Evolutionary conservation across 2,888 invertebrate genomes (phyloP).

Genomic region (Pristionchus japonicus): DNA sequence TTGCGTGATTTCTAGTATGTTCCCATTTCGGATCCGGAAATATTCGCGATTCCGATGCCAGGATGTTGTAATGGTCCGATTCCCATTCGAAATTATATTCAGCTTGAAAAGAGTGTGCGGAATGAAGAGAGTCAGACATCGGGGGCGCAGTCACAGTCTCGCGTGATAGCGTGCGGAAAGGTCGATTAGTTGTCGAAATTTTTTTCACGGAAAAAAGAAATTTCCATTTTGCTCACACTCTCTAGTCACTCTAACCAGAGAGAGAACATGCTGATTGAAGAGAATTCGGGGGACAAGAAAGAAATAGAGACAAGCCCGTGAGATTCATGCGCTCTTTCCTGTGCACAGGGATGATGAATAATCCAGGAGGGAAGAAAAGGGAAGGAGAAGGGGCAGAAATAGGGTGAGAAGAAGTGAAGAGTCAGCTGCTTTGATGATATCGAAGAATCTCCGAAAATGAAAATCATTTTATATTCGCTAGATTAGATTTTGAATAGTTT

Average conservation of each 20-base stretch:
- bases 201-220: no score
- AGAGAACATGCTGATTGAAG: no score
- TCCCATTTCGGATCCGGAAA: background rate
- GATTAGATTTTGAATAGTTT: no score
- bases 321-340: background rate
- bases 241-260: no score
- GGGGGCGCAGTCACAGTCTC: background rate
- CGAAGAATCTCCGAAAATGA: no score
- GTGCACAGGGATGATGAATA: background rate
- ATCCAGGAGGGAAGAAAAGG: background rate
- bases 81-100: background rate
- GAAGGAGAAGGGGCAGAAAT: background rate
- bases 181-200: background rate
- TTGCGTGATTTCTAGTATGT: background rate
- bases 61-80: background rate
- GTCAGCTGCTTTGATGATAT: background rate
- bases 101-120: background rate
- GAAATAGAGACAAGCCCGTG: background rate
- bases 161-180: constrained; percentile 4
- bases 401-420: constrained; percentile 36
- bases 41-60: background rate
- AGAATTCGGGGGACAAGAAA: background rate
- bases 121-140: background rate
- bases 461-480: no score
- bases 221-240: no score